Evolutionary conservation across 1,140 invertebrate genomes (phyloP), one percentile per base, ranked within the genome.

Genomic region (Drosophila lacteicornis): DNA sequence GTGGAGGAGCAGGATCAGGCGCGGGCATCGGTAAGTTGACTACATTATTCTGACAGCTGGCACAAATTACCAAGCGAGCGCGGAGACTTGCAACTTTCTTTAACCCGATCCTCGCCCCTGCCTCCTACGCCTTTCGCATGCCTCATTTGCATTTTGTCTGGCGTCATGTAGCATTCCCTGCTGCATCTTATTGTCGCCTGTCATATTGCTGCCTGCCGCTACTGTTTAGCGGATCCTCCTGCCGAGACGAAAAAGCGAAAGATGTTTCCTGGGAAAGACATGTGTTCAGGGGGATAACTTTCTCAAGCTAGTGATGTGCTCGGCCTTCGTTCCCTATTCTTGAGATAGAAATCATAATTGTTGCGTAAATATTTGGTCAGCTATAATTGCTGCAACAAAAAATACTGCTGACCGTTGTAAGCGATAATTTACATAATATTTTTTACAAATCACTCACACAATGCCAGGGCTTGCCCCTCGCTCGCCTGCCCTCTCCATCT

Each of bases 351-450:
- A 85, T 85, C 81, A 90, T 90, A 79, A 90, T 87, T 87, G 83
- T 87, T 88, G 75, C 85, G 81, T 88, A 79, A 79, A 90, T 85
- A 90, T 88, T 88, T 90, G 85, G 84, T 80, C 81, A 90, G 79
- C 63, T 79, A 69, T 88, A 90, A 90, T 90, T 88, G 81, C 81
- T 88, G 62, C 68, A 84, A 78, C 77, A 84, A 67, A 88, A 90
- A 80, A 55, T 57, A 56, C 42, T 47, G 57, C 60, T 38, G 73
- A 43, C 62, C 73, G 62, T 49, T 85, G 69, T 84, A 75, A 81
- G 75, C 84, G 71, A 84, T 84, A 83, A 87, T 88, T 88, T 88
- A 88, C 85, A 88, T 88, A 88, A 88, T 85, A 70, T 79, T 88
- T 75, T 53, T 53, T 63, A 85, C 80, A 79, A 87, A 88, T 87